Percentiles rank a stretch among this genome's conserved stretches.
Evolutionary conservation across 2,797 vertebrate species (phyloP).

Genomic region (Gambusia yucatana): DNA sequence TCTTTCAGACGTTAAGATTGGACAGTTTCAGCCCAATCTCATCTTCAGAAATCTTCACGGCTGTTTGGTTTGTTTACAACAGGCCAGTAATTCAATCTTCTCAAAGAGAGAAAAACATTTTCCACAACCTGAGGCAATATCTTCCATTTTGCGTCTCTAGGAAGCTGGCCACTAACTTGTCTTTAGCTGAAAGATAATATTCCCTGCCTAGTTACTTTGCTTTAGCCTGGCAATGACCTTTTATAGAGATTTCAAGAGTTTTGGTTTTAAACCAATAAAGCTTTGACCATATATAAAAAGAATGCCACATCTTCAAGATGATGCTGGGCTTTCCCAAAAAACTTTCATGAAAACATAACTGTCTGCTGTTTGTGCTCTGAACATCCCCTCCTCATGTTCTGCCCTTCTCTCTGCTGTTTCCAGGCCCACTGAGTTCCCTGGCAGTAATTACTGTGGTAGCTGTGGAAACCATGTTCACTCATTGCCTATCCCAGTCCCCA

Average conservation of each 20-base stretch:
- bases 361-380: not conserved
- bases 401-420: slow-evolving; percentile 60
- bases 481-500: slow-evolving; percentile 94
- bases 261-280: not conserved
- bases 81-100: not conserved
- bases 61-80: not conserved
- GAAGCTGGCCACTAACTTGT: not conserved
- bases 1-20: not conserved
- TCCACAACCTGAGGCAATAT: not conserved
- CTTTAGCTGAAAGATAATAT: not conserved
- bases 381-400: slow-evolving; percentile 16
- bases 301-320: not conserved
- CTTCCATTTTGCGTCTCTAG: not conserved
- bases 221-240: not conserved
- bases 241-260: not conserved
- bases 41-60: not conserved
- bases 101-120: not conserved
- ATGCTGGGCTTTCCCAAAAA: not conserved
- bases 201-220: not conserved
- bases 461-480: slow-evolving; percentile 86
- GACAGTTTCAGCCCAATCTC: not conserved
- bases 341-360: not conserved
- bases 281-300: not conserved
- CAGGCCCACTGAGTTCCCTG: slow-evolving; percentile 83
- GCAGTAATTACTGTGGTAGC: slow-evolving; percentile 76